A percentile compares a stretch with the other conserved stretches of the same genome.
Conservation (phyloP, 2,888 invertebrate genomes). For the Hirtodrosophila trivittata region DNA sequence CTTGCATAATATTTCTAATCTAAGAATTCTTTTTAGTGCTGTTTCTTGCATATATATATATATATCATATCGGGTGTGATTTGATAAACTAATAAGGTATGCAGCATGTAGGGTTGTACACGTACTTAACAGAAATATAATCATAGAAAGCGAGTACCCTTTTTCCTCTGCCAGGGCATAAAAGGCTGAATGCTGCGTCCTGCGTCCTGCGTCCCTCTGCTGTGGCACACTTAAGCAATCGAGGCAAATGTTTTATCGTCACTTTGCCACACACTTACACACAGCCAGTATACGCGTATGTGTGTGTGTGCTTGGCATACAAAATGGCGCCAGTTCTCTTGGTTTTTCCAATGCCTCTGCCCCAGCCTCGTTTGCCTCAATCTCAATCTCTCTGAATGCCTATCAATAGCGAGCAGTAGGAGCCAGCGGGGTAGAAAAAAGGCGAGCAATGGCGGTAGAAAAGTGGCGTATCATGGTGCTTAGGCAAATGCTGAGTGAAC, state of each 20-base stretch:
- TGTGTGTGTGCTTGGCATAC: slow-evolving; percentile 59
- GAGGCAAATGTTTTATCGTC: slow-evolving; percentile 75
- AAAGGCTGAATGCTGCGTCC: slow-evolving; percentile 44
- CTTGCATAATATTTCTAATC: too few relatives aligned
- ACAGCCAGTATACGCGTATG: slow-evolving; percentile 11
- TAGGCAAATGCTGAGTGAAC: slow-evolving; percentile 34
- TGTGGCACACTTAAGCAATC: slow-evolving; percentile 74
- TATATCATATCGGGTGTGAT: not conserved
- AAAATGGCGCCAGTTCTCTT: slow-evolving; percentile 68
- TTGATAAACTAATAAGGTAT: slow-evolving; percentile 38
- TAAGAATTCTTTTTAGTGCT: too few relatives aligned
- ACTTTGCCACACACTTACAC: slow-evolving; percentile 63
- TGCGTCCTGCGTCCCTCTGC: slow-evolving; percentile 16
- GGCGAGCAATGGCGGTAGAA: too few relatives aligned
- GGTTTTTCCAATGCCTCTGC: slow-evolving; percentile 39
- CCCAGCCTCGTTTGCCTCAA: slow-evolving; percentile 31
- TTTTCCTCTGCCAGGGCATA: slow-evolving; percentile 32
- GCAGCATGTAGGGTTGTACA: slow-evolving; percentile 13
- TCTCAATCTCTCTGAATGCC: slow-evolving; percentile 63
- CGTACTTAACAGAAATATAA: slow-evolving; percentile 29
- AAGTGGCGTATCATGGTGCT: slow-evolving; percentile 24
- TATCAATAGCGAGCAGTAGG: slow-evolving; percentile 53
- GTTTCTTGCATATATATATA: too few relatives aligned
- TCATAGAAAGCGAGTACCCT: slow-evolving; percentile 40
- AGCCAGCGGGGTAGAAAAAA: not conserved